Base-by-base conservation (phyloP, 2,888 invertebrate species). In the Standfussiana lucernea region DNA sequence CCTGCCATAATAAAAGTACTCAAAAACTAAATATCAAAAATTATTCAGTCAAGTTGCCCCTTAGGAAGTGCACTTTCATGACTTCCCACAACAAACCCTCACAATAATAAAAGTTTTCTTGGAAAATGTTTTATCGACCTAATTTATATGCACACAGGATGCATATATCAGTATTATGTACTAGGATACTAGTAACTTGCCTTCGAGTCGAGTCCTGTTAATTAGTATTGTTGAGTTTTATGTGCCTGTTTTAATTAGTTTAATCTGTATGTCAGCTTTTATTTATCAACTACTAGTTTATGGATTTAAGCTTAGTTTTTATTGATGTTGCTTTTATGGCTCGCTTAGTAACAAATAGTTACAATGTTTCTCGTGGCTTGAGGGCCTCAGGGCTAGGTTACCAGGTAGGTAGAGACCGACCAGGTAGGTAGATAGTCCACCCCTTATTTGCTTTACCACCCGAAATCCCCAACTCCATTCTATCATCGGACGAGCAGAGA, bases 51-150 rank as follows among this genome's bases (percentile, higher is more conserved):
- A 56, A 56, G 21, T 15, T 13, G 10, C 6, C 15, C 10, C 40
- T 18, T 59, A 35, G 21, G 47, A 37, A 50, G 24, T 47, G 35
- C 21, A 15, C 35, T 59, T 75, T 69, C n/a, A 35, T 64, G 24
- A 68, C 18, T 59, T 59, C 59, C 59, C 32, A 18, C 8, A 47
- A n/a, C 11, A n/a, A 13, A 53, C n/a, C 35, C 28, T 15, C 53
- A 15, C 32, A 37, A 32, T 24, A 70, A n/a, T 37, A 69, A 61
- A 28, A 71, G 28, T 66, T 65, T 79, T 56, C 56, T n/a, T 56
- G 61, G 66, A 73, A 70, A 37, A 40, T 15, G 13, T 47, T 79
- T 84, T 78, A 81, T 78, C n/a, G n/a, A 53, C 8, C 42, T 21
- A 50, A 68, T 65, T 83, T 47, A 65, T 59, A 24, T 35, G 3